Percentiles rank a stretch among this genome's conserved stretches.
Evolutionary conservation across 30 jellyfish, hydroid and myxozoan species (phyloP).

Genomic region (Pseudorhiza aurosa): DNA sequence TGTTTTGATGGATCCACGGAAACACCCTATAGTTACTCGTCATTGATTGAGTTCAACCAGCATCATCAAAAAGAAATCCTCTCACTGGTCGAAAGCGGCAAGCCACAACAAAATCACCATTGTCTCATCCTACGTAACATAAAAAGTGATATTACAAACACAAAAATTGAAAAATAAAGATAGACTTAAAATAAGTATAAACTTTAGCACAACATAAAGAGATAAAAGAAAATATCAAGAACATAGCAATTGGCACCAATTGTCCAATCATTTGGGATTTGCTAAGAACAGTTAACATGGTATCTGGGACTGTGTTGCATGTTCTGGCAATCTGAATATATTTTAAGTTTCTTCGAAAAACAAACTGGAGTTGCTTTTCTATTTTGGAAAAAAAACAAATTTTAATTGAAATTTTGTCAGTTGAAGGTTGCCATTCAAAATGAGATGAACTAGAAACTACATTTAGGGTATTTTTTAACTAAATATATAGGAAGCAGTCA

Average conservation of each 20-base stretch:
- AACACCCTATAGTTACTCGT: conserved; percentile 34
- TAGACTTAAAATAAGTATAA: background rate
- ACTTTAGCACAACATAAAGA: background rate
- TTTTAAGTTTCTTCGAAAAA: background rate
- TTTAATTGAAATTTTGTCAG: too few relatives aligned
- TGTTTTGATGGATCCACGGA: too few relatives aligned
- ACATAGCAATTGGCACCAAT: background rate
- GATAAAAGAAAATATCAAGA: background rate
- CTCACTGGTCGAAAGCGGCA: conserved; percentile 38
- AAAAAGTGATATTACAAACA: background rate
- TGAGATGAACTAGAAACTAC: background rate
- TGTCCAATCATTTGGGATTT: background rate
- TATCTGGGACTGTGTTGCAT: background rate
- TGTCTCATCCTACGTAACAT: conserved; percentile 2
- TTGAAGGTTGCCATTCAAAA: background rate
- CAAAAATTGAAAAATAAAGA: background rate
- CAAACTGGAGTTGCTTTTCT: background rate
- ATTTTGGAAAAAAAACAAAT: too few relatives aligned
- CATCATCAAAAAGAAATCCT: conserved; percentile 34
- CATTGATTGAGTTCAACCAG: too few relatives aligned
- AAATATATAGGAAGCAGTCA: background rate
- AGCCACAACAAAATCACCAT: conserved; percentile 2
- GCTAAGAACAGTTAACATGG: background rate
- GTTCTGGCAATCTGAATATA: background rate
- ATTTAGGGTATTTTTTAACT: background rate